phyloP scores from a whole-genome alignment of 2,888 invertebrate genomes.

The Pachymerium ferrugineum region DNA sequence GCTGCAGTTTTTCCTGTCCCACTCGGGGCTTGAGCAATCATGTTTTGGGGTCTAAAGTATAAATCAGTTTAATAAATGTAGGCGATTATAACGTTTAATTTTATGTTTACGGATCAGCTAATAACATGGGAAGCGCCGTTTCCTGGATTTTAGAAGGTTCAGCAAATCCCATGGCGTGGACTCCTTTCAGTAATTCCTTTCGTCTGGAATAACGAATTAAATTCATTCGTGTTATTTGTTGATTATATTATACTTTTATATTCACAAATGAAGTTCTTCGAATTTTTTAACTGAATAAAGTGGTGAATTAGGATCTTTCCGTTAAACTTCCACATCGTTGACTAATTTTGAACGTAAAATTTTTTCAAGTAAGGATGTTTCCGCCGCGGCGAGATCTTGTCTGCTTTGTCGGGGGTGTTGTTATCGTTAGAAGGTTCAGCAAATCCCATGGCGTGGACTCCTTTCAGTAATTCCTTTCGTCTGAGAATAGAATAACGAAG shows the following conservation, averaged over 20 bases:
- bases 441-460: constrained; percentile 93
- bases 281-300: constrained; percentile 72
- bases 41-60: constrained; percentile 73
- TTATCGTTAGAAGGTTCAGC: constrained; percentile 79
- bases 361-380: constrained; percentile 81
- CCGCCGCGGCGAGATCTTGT: constrained; percentile 57
- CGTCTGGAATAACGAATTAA: constrained; percentile 56
- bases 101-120: constrained; percentile 75
- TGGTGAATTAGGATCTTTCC: constrained; percentile 88
- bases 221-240: background rate
- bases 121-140: constrained; percentile 85
- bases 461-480: constrained; percentile 83
- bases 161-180: constrained; percentile 94
- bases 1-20: constrained; percentile 99
- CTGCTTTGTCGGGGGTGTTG: background rate
- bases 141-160: constrained; percentile 97
- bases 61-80: no score
- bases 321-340: constrained; percentile 81
- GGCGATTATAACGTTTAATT: background rate
- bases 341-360: constrained; percentile 83
- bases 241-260: constrained; percentile 25
- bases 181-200: constrained; percentile 83
- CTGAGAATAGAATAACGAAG: constrained; percentile 52
- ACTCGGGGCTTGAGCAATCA: constrained; percentile 98
- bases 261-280: constrained; percentile 52